Conservation (phyloP, 1,140 invertebrate genomes). For the Macrotrachela quadricornifera region DNA sequence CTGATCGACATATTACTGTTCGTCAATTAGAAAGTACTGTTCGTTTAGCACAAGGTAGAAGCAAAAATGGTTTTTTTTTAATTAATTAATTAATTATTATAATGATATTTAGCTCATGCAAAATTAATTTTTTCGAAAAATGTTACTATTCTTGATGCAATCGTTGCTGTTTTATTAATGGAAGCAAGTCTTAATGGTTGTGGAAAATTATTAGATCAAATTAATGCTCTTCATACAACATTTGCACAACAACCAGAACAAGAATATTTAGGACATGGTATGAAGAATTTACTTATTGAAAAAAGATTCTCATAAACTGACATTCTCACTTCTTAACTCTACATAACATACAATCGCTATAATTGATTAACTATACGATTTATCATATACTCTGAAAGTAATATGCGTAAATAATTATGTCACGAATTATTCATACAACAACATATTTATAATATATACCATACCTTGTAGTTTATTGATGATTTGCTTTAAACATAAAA, state of each 20-base stretch:
- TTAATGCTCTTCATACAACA: conserved; percentile 3
- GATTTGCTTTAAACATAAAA: too few species aligned
- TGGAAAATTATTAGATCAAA: background rate
- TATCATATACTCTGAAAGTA: too few species aligned
- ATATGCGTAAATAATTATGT: too few species aligned
- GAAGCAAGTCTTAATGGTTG: conserved; percentile 29
- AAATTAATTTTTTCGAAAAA: conserved; percentile 44
- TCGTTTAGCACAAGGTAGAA: conserved; percentile 33
- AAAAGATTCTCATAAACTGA: too few species aligned
- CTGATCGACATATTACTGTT: conserved; percentile 2
- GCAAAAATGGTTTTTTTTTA: background rate
- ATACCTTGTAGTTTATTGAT: too few species aligned
- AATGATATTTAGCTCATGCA: conserved; percentile 39
- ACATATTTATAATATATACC: too few species aligned
- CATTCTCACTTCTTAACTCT: too few species aligned
- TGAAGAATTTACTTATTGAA: too few species aligned
- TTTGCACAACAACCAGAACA: conserved; percentile 2
- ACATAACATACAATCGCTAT: too few species aligned
- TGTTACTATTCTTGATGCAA: conserved; percentile 46
- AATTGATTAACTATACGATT: too few species aligned
- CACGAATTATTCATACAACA: too few species aligned
- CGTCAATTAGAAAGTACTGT: conserved; percentile 53
- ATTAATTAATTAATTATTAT: background rate
- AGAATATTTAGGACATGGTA: conserved; percentile 1
- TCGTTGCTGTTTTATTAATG: conserved; percentile 46